Evolutionary conservation across 2,888 invertebrate genomes (phyloP), one percentile per base, ranked within the genome.

Genomic region (Heliconius hortense): DNA sequence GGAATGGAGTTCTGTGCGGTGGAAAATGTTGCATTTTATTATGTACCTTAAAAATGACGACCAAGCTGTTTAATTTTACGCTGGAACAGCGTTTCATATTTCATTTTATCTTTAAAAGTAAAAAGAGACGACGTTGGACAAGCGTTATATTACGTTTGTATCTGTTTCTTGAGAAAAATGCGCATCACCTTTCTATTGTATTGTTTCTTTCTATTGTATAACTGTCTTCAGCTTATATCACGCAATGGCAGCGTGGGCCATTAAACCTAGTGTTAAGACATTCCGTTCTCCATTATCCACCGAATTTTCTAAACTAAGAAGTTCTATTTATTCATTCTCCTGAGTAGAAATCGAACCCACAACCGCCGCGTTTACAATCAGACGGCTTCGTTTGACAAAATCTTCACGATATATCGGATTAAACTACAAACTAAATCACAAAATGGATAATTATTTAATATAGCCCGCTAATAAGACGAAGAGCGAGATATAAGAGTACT

Each of bases 41-140:
- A 69, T 69, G n/a, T 69, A 56, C 56, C 31, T 69, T 56, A n/a
- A n/a, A 69, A 69, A 56, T 69, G 31, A 69, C n/a, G 56, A 13
- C 53, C n/a, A 24, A 53, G 66, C 66, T 24, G 39, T 66, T 43
- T 39, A 43, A 43, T 66, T 39, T 66, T 26, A 26, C 39, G 39
- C 66, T 43, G 24, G 24, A 43, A 43, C 24, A 43, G 18, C 24
- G 7, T 24, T 66, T 66, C 15, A 8, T 15, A 24, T 24, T 43
- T 39, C 5, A 24, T 66, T 66, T 66, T 24, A 43, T 24, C 0
- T 66, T 24, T 66, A 15, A 43, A 63, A 63, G 35, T 26, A 60
- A 26, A 7, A 7, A 28, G 39, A 24, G 15, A 24, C 5, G 15
- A 60, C 60, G 26, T 60, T 4, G 13, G 60, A 60, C n/a, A n/a